Evolutionary conservation across 2,113 vertebrate genomes (phyloP), one percentile per base, ranked within the genome.

Genomic region (Lepisosteus oculatus): DNA sequence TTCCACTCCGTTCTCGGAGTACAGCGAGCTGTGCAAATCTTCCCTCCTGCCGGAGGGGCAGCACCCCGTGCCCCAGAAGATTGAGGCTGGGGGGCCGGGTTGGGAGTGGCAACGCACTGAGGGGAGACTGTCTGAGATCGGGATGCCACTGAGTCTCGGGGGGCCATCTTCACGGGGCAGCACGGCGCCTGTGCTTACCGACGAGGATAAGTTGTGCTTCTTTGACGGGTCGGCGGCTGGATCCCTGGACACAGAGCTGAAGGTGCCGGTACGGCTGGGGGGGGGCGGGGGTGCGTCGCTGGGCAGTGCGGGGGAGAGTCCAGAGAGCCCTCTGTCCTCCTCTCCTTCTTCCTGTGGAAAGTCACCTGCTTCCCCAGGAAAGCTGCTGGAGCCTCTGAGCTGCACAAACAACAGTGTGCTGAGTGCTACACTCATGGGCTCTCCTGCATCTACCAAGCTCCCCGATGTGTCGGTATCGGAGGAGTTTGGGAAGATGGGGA

Each of bases 151-250:
- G 1, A 91, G 87, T 85, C 74, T 88, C 0, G 91, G 86, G 3
- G 79, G 88, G 42, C 86, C 87, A 63, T 79, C 90, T 29, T 29
- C 29, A 29, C 29, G 29, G 29, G 7, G 87, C 84, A 77, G 64
- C 67, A 45, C 67, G 78, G 86, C 65, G 1, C 62, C 89, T 0
- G 92, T 92, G 8, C 95, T 98, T 85, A 95, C 95, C 0, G 95
- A 97, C 4, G 95, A 95, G 81, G 95, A 94, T 84, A 97, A 96
- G 89, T 91, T 97, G 45, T 95, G 95, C 85, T 95, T 93, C 83
- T 96, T 93, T 8, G 94, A 96, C 69, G 76, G 77, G 45, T 73
- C 87, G 0, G 76, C 69, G 42, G 77, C 74, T 12, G 86, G 85
- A 2, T 85, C 91, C 59, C 7, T 86, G 73, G 93, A 94, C 67